Base-by-base conservation (phyloP, 2,888 invertebrate species). In the Nomada fucata region DNA sequence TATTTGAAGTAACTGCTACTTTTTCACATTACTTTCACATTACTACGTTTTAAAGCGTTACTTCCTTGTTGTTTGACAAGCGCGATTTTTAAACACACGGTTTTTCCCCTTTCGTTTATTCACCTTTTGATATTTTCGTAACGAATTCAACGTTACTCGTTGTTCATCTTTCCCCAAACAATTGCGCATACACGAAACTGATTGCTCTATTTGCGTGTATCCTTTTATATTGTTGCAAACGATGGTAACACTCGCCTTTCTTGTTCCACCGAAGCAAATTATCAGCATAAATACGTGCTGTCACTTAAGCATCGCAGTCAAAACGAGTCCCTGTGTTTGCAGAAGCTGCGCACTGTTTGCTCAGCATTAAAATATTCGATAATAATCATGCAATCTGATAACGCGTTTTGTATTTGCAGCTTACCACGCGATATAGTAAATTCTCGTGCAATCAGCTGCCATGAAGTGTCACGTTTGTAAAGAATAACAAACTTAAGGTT, bases 121-220 rank as follows among this genome's bases (percentile, higher is more conserved):
- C 13, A 5, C 42, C 7, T 47, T 23, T 29, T 26, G 15, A 20
- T n/a, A 29, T 77, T 55, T 52, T 47, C 36, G 47, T 11, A 26
- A 42, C 7, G 29, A 76, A 72, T 75, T 50, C 59, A 59, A 52
- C 20, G 3, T 10, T 26, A 9, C 11, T 57, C 53, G 63, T 63
- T 55, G 77, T 53, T 67, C 47, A 74, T 74, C 61, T 74, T 23
- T 23, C 67, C 18, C 52, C 47, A 73, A 73, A 53, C 60, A 13
- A 73, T 74, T 61, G 23, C 26, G 36, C 23, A 11, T 23, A 63
- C 63, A 26, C n/a, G 20, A 42, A 50, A 52, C 36, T n/a, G 5
- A 50, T 55, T 65, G 52, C 44, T 15, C 57, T 29, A 2, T 29
- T 36, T 20, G 26, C 50, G 18, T 7, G 29, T 7, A 29, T 29